Evolutionary conservation across 2,888 invertebrate genomes (phyloP).

Genomic region (Drosophila formosana): DNA sequence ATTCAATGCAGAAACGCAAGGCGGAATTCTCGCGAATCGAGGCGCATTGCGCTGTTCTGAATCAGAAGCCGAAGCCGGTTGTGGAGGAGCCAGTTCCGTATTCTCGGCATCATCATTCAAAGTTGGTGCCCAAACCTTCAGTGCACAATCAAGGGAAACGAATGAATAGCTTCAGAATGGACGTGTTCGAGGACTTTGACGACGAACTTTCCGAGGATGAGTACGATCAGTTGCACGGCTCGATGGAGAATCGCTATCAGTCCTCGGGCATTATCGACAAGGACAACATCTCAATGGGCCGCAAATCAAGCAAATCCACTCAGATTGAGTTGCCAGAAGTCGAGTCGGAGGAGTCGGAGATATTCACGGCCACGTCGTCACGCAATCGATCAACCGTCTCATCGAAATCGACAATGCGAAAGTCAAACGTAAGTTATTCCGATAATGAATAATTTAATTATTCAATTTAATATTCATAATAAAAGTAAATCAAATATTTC

Average conservation of each 20-base stretch:
- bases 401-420: not conserved
- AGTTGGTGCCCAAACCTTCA: too few species aligned
- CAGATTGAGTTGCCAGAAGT: not conserved
- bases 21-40: constrained; percentile 41
- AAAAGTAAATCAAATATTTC: too few species aligned
- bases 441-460: too few species aligned
- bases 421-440: not conserved
- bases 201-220: not conserved
- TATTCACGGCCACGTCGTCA: constrained; percentile 12
- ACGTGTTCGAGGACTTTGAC: constrained; percentile 15
- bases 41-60: constrained; percentile 21
- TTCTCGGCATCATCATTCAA: not conserved
- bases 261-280: not conserved
- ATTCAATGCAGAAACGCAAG: constrained; percentile 39
- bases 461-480: too few species aligned
- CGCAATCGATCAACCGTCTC: not conserved
- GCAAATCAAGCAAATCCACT: not conserved
- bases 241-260: not conserved
- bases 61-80: not conserved
- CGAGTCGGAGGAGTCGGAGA: constrained; percentile 16
- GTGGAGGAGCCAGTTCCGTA: fast-evolving
- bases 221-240: not conserved
- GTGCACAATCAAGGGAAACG: too few species aligned
- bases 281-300: not conserved
- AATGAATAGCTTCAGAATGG: too few species aligned